phyloP scores from a whole-genome alignment of 92 coral and sea anemone species.

The Epizoanthus illoricatus region DNA sequence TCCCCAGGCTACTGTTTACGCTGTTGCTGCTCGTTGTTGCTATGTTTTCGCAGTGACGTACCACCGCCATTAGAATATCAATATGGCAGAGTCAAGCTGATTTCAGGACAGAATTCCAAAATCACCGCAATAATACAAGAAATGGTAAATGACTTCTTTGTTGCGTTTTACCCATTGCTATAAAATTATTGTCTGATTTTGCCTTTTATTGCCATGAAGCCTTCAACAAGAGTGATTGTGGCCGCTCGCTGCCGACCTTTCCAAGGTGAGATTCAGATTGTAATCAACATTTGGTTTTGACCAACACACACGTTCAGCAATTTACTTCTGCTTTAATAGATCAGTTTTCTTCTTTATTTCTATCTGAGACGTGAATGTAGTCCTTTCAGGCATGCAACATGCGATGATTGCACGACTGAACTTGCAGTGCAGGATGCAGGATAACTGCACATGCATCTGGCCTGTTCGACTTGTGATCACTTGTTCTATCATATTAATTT shows the following conservation, averaged over 20 bases:
- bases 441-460: too few relatives aligned
- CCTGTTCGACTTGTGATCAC: too few relatives aligned
- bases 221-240: conserved; percentile 69
- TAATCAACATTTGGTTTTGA: background rate
- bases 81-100: conserved; percentile 47
- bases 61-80: conserved; percentile 42
- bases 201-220: conserved; percentile 62
- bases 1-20: conserved; percentile 26
- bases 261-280: conserved; percentile 64
- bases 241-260: conserved; percentile 99
- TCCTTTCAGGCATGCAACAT: too few relatives aligned
- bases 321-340: background rate
- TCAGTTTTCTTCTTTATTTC: too few relatives aligned
- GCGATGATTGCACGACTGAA: too few relatives aligned
- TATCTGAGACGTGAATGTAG: too few relatives aligned
- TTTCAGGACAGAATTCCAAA: conserved; percentile 65
- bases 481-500: too few relatives aligned
- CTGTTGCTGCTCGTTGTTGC: conserved; percentile 57
- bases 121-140: conserved; percentile 68
- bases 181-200: conserved; percentile 8
- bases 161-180: background rate
- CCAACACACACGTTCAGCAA: background rate
- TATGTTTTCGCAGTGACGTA: conserved; percentile 94
- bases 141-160: conserved; percentile 60
- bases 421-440: too few relatives aligned